Evolutionary conservation across 2,888 invertebrate genomes (phyloP).

Genomic region (Drosophila paracracens): DNA sequence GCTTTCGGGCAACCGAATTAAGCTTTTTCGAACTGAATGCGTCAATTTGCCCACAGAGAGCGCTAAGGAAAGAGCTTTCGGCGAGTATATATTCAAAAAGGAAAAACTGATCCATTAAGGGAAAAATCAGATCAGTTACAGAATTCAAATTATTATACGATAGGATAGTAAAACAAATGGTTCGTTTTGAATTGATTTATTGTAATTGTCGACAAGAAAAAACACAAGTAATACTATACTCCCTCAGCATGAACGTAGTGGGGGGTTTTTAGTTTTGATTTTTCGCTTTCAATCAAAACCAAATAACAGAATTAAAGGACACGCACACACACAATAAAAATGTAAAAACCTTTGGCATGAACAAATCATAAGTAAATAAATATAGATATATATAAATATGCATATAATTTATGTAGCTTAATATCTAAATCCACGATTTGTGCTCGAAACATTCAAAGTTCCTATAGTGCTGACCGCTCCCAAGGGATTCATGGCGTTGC

Average conservation of each 20-base stretch:
- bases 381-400: constrained; percentile 33
- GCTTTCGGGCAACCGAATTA: constrained; percentile 43
- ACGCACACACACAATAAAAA: constrained; percentile 57
- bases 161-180: not conserved
- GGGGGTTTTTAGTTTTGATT: constrained; percentile 38
- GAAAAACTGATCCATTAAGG: not conserved
- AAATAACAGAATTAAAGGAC: constrained; percentile 46
- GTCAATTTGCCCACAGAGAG: constrained; percentile 36
- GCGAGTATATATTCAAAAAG: not conserved
- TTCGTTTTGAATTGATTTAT: constrained; percentile 62
- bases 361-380: constrained; percentile 67
- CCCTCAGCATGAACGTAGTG: constrained; percentile 28
- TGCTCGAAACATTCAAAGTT: constrained; percentile 89
- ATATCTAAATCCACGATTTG: constrained; percentile 86
- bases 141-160: not conserved
- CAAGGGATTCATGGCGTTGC: constrained; percentile 89
- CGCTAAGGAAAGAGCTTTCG: constrained; percentile 39
- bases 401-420: constrained; percentile 50
- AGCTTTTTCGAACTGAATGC: constrained; percentile 63
- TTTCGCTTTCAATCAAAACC: constrained; percentile 26
- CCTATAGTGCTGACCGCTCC: constrained; percentile 89
- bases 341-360: constrained; percentile 73
- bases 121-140: not conserved
- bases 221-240: constrained; percentile 83
- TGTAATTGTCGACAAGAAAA: constrained; percentile 73